Base-by-base conservation (phyloP, 1,140 invertebrate genomes). In the Nephotettix cincticeps region DNA sequence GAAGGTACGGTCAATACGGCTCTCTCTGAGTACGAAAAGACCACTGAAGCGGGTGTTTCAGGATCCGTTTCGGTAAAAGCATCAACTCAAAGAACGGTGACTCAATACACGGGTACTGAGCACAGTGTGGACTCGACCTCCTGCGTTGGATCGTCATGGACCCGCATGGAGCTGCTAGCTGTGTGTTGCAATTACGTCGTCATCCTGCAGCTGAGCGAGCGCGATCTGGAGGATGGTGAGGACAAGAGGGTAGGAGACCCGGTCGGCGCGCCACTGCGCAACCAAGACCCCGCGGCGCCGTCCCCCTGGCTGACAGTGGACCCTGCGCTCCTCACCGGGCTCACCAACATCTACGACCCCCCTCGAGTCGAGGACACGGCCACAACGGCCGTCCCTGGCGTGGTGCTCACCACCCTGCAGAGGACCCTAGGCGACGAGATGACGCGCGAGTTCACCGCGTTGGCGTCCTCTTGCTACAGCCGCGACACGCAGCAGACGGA, bases 111-210 rank as follows among this genome's bases (percentile, higher is more conserved):
- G 4, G 32, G 4, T 14, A 36, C 4, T 14, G 32, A 36, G 32
- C 32, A 14, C 14, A 36, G 32, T 14, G 32, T 6, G 4, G 32
- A 4, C 4, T 6, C 32, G 4, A 36, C 32, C 4, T 36, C 32
- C 14, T 36, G 32, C 14, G 32, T 36, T 14, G 61, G 47, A 27
- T 43, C 47, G 30, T 23, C 68, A 17, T 75, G 74, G 74, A 32
- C 32, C 23, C 66, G 73, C 1, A 61, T 61, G 17, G 14, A 76
- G 45, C 69, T 84, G 1, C 67, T 83, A 30, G 71, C 83, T 27
- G 78, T 78, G 13, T 83, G 82, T 75, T 83, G 81, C 71, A 82
- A 84, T 73, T 78, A 79, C 68, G 71, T 82, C 6, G 79, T 80
- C 0, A 73, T 68, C 13, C 11, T 71, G 43, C 51, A 56, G 43